phyloP scores from a whole-genome alignment of 2,797 vertebrate genomes.

The Enteromius paludinosus region DNA sequence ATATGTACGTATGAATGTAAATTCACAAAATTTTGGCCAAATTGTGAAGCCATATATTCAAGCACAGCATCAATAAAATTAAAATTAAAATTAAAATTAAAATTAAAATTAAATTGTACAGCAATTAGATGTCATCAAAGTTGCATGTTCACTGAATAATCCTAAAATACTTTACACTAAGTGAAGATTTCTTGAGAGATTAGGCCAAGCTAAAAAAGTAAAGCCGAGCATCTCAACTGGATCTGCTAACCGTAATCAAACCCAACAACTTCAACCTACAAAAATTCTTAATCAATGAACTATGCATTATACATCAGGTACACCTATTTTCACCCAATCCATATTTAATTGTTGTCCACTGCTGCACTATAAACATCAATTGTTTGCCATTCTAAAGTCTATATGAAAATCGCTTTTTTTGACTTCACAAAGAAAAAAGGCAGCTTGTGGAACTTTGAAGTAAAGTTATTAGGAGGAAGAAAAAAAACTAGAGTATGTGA shows the following conservation, averaged over 20 bases:
- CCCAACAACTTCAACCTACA: neutral
- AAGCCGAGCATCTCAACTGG: neutral
- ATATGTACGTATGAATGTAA: neutral
- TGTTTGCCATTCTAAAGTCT: neutral
- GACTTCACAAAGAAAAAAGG: too few species aligned
- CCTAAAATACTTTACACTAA: neutral
- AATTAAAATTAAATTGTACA: too few species aligned
- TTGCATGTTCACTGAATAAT: too few species aligned
- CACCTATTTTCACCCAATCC: neutral
- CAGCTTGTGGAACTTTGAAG: neutral
- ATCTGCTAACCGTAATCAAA: neutral
- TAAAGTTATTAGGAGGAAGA: neutral
- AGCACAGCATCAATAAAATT: neutral
- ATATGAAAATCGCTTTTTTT: neutral
- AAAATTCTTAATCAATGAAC: neutral
- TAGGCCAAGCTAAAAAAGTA: neutral
- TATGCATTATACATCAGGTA: slow-evolving; percentile 2
- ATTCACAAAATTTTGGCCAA: neutral
- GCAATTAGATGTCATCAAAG: too few species aligned
- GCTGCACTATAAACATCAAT: neutral
- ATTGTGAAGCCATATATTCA: neutral
- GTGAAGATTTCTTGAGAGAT: neutral
- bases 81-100: too few species aligned
- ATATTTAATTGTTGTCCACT: neutral
- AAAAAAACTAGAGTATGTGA: neutral